Evolutionary conservation across 2,888 invertebrate species (phyloP), one percentile per base, ranked within the genome.

Genomic region (Hybos culiciformis): DNA sequence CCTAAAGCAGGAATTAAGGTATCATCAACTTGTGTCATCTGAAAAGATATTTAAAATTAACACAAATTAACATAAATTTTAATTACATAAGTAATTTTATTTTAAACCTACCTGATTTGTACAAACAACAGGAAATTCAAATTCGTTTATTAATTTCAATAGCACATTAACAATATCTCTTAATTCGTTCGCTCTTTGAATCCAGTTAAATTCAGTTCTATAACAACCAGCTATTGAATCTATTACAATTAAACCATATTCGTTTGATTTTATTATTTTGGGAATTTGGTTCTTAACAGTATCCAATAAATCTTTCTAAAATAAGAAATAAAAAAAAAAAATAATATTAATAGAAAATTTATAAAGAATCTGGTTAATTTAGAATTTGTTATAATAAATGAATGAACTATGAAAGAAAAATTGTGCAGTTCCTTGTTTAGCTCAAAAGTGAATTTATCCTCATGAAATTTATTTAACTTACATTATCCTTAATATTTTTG

Each of bases 191-290:
- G 77, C 73, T 51, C 80, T 67, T 19, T 57, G 52, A 2, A 57
- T 54, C 45, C 66, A 69, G 51, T 69, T 62, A n/a, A 67, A 63
- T 41, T 69, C 66, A 37, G 71, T 70, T 24, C 80, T 69, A 61
- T 79, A 83, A 24, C 78, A 64, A 2, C 79, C 83, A 9, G 83
- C 81, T 46, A 85, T 76, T 1, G 83, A 83, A 59, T 85, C 84
- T 15, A 85, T 69, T 9, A 85, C 60, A 43, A 85, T 64, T 36
- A 84, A 61, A 5, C 77, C 75, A 48, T 81, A 71, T 43, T 66
- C 64, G 11, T 66, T 60, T 19, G 57, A 59, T 14, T 61, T 54
- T 50, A 81, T 55, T 31, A 83, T 59, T 23, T 63, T 48, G 0
- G 75, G 73, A 31, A 83, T 55, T 50, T 71, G 70, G 41, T 65